phyloP scores from a whole-genome alignment of 53 echinoderm and acorn worm species.

The Crossaster papposus region DNA sequence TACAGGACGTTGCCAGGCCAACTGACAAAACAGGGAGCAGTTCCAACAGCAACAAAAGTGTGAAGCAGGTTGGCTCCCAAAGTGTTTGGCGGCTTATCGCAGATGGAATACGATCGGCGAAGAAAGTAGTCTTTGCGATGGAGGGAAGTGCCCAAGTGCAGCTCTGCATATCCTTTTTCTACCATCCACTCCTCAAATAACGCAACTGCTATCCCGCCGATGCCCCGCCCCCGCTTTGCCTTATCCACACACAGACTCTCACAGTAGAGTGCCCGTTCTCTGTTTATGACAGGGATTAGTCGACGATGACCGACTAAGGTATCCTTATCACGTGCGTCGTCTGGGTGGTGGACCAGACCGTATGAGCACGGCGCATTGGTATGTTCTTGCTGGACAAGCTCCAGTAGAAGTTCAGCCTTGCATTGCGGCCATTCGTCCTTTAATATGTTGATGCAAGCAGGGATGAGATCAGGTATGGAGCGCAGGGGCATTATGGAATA shows the following conservation, averaged over 20 bases:
- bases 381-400: background rate
- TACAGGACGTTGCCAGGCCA: background rate
- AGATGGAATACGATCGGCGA: background rate
- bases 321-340: background rate
- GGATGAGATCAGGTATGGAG: background rate
- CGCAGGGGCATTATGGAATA: slow-evolving; percentile 1
- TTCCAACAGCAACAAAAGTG: too few relatives aligned
- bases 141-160: background rate
- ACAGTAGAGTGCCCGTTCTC: background rate
- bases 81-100: background rate
- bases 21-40: background rate
- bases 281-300: background rate
- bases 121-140: background rate
- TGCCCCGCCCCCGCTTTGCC: background rate
- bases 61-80: background rate
- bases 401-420: background rate
- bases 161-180: background rate
- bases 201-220: background rate
- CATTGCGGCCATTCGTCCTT: slow-evolving; percentile 12
- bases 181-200: background rate
- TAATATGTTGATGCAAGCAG: background rate
- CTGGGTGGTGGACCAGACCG: background rate
- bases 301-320: background rate
- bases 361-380: background rate
- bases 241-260: background rate